These are phyloP conservation scores for Bucco capensis DNA, from an alignment of 2,113 vertebrate genomes.

Conservation along the genomic window DNA sequence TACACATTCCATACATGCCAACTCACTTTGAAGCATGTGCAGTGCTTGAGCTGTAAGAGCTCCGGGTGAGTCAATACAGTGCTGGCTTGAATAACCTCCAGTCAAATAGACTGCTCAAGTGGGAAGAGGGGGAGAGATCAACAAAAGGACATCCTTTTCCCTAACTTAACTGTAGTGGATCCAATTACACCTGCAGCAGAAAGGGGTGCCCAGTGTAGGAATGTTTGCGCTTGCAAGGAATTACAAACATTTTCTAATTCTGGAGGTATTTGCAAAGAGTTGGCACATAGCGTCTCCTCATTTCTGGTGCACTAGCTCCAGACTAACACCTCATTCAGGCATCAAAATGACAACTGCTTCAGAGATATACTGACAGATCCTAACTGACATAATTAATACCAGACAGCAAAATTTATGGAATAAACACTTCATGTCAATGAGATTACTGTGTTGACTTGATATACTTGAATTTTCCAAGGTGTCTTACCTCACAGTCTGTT, in stretches of 20 bases:
- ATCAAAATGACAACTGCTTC: background rate
- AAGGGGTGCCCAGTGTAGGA: background rate
- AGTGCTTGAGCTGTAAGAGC: too few relatives aligned
- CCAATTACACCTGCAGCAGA: background rate
- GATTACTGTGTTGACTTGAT: background rate
- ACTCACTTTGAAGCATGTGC: too few relatives aligned
- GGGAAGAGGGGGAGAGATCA: too few relatives aligned
- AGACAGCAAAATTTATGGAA: background rate
- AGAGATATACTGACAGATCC: background rate
- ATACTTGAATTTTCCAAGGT: background rate
- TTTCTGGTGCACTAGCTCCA: background rate
- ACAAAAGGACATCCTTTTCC: accelerated
- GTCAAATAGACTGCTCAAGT: background rate
- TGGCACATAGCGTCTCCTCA: background rate
- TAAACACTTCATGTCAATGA: background rate
- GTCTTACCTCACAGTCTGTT: background rate
- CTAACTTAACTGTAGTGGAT: background rate
- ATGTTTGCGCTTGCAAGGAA: background rate
- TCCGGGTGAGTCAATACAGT: too few relatives aligned
- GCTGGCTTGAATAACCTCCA: too few relatives aligned
- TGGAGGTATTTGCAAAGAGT: background rate
- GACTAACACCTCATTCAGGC: background rate
- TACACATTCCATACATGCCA: background rate
- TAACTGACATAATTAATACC: background rate
- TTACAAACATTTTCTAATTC: background rate